phyloP scores from a whole-genome alignment of 2,888 invertebrate species.

The Idaea aversata region DNA sequence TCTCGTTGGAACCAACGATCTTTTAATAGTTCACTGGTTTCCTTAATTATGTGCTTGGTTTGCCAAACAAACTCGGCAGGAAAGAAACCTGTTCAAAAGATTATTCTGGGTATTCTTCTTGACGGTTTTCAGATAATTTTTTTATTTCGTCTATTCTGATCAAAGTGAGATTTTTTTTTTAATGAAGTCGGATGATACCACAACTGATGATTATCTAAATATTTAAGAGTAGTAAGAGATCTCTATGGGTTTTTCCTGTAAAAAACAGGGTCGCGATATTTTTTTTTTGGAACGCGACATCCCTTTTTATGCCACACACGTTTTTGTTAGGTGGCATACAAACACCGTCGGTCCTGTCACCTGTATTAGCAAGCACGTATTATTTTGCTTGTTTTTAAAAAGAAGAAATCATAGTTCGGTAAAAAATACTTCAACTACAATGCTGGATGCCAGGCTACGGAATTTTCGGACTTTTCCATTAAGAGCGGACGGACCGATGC shows the following conservation, averaged over 20 bases:
- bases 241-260: slow-evolving; percentile 21
- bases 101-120: too few species aligned
- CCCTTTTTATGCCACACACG: slow-evolving; percentile 49
- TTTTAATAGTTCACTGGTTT: too few species aligned
- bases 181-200: too few species aligned
- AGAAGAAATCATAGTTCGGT: background rate
- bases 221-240: too few species aligned
- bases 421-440: background rate
- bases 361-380: slow-evolving; percentile 33
- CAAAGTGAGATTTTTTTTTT: too few species aligned
- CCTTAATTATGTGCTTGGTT: too few species aligned
- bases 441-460: background rate
- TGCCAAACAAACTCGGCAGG: too few species aligned
- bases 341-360: slow-evolving; percentile 38
- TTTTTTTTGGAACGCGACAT: slow-evolving; percentile 37
- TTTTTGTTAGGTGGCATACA: slow-evolving; percentile 43
- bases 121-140: too few species aligned
- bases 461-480: background rate
- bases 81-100: too few species aligned
- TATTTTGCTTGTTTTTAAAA: slow-evolving; percentile 11
- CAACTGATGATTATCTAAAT: too few species aligned
- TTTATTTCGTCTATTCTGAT: too few species aligned
- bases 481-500: background rate
- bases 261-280: slow-evolving; percentile 37
- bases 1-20: too few species aligned